Conservation (phyloP, 2,113 vertebrate genomes). For the Chionis minor region DNA sequence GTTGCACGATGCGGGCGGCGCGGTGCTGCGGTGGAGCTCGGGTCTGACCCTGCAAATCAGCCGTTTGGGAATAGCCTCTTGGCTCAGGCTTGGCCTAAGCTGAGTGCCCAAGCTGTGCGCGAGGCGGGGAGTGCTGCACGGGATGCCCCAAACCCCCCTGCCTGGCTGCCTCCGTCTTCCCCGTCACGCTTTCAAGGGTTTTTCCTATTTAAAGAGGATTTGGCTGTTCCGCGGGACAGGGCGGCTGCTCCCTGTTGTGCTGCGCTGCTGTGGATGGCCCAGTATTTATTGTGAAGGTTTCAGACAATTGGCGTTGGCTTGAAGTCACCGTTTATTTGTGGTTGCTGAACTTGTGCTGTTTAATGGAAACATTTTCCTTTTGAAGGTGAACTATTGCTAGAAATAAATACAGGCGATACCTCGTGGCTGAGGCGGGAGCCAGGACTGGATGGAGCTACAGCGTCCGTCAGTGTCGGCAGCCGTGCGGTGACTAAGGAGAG, state of each 20-base stretch:
- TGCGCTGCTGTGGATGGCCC: background rate
- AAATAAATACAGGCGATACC: background rate
- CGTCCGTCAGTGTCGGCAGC: background rate
- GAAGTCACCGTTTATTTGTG: background rate
- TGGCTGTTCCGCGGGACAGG: background rate
- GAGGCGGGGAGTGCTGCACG: accelerated
- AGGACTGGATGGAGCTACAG: background rate
- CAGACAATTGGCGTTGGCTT: background rate
- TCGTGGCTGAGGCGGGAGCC: background rate
- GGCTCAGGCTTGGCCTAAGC: background rate
- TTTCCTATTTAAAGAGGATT: background rate
- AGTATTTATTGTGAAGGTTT: background rate
- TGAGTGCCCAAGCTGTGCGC: background rate
- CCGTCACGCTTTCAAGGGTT: accelerated
- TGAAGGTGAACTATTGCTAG: background rate
- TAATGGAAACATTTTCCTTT: background rate
- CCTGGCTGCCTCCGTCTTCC: background rate
- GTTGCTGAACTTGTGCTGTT: background rate
- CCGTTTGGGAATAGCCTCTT: background rate
- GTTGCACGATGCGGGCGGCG: background rate
- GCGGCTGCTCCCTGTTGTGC: background rate
- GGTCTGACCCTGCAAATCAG: background rate
- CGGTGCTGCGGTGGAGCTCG: background rate
- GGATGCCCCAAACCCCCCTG: background rate
- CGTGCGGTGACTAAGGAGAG: background rate